phyloP scores from a whole-genome alignment of 2,113 vertebrate species.

The Sorex fumeus region DNA sequence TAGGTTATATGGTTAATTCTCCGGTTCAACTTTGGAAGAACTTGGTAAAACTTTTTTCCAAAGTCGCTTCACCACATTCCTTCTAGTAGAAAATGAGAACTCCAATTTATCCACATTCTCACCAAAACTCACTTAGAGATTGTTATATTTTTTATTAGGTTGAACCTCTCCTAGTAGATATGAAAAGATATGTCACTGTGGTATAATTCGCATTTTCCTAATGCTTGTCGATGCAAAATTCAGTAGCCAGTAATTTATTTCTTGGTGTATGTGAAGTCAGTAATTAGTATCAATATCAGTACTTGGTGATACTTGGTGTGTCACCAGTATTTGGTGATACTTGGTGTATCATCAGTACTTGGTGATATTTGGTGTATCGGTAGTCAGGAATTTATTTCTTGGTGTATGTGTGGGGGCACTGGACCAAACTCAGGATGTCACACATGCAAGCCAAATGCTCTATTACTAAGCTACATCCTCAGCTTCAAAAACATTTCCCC shows the following conservation, averaged over 20 bases:
- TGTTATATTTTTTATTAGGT: neutral
- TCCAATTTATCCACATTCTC: neutral
- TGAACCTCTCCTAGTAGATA: neutral
- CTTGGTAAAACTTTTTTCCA: neutral
- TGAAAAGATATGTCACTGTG: neutral
- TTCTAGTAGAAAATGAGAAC: neutral
- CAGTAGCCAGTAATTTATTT: neutral
- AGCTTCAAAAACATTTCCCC: too few relatives aligned
- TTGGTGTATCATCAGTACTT: too few relatives aligned
- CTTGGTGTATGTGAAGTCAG: too few relatives aligned
- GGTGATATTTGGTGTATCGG: too few relatives aligned
- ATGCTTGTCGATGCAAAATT: neutral
- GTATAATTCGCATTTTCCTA: neutral
- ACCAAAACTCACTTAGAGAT: neutral
- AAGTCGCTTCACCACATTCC: neutral
- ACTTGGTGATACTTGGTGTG: too few relatives aligned
- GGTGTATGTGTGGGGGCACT: too few relatives aligned
- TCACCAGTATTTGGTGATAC: too few relatives aligned
- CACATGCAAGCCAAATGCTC: too few relatives aligned
- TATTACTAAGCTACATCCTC: too few relatives aligned
- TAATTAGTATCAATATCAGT: too few relatives aligned
- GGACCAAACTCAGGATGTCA: too few relatives aligned
- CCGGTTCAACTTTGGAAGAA: neutral
- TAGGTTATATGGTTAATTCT: neutral
- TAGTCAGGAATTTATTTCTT: neutral